These are phyloP conservation scores for Monoplex corrugatus DNA, from an alignment of 2,888 invertebrate genomes.

Conservation along the genomic window DNA sequence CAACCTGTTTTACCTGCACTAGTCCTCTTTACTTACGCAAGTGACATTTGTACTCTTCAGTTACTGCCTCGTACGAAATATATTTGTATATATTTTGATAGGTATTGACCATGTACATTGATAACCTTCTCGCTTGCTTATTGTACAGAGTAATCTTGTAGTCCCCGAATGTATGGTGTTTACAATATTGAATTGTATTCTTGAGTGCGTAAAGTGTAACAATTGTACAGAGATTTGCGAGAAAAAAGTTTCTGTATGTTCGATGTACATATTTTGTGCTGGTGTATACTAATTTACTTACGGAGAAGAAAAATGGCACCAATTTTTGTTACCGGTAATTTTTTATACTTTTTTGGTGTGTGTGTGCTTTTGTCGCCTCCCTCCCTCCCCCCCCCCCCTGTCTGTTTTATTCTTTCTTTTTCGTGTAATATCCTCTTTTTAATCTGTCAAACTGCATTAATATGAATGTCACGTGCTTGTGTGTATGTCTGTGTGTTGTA, in stretches of 20 bases:
- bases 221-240: not conserved
- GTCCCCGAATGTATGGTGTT: not conserved
- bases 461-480: not conserved
- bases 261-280: constrained; percentile 28
- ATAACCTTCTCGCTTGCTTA: no score
- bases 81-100: not conserved
- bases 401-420: not conserved
- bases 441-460: not conserved
- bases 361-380: not conserved
- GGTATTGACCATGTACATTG: no score
- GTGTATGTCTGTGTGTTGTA: no score
- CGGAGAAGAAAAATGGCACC: constrained; percentile 37
- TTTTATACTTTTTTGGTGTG: not conserved
- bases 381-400: no score
- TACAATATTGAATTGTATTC: not conserved
- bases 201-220: not conserved
- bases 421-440: not conserved
- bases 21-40: constrained; percentile 5
- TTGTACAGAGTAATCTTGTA: not conserved
- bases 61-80: not conserved
- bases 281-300: constrained; percentile 28
- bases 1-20: not conserved
- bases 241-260: not conserved
- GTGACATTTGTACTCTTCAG: not conserved
- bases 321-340: constrained; percentile 42